phyloP scores from a whole-genome alignment of 1,140 invertebrate species.

The Drosophila tristis region DNA sequence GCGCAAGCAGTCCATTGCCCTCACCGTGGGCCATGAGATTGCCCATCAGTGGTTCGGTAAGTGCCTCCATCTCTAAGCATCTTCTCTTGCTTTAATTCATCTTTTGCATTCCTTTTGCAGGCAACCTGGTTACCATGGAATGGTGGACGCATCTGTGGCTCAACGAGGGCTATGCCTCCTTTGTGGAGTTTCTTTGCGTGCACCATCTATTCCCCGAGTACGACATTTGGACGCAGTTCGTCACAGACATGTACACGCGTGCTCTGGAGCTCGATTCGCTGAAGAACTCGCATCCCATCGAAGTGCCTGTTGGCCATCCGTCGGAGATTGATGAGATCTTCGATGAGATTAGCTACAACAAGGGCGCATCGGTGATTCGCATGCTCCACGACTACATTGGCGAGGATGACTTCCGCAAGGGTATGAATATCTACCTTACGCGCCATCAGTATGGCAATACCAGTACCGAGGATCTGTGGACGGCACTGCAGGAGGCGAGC shows the following conservation, averaged over 20 bases:
- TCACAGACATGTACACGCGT: slow-evolving; percentile 91
- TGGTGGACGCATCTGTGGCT: slow-evolving; percentile 94
- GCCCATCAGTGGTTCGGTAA: slow-evolving; percentile 95
- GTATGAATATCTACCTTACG: slow-evolving; percentile 96
- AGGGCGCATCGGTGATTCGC: slow-evolving; percentile 96
- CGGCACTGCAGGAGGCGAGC: slow-evolving; percentile 93
- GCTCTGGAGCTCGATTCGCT: slow-evolving; percentile 95
- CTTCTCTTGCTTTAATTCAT: neutral
- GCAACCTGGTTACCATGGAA: slow-evolving; percentile 95
- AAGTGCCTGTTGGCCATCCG: slow-evolving; percentile 94
- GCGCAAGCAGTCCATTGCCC: slow-evolving; percentile 93
- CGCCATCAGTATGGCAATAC: slow-evolving; percentile 95
- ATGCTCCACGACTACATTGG: slow-evolving; percentile 99
- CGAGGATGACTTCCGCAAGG: slow-evolving; percentile 96
- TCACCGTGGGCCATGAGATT: slow-evolving; percentile 94
- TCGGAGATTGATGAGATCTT: slow-evolving; percentile 98
- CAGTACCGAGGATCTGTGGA: slow-evolving; percentile 97
- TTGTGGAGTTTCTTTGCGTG: slow-evolving; percentile 94
- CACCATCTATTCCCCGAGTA: slow-evolving; percentile 95
- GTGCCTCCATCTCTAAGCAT: neutral
- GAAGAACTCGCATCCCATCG: slow-evolving; percentile 95
- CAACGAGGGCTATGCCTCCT: slow-evolving; percentile 97
- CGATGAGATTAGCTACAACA: slow-evolving; percentile 97
- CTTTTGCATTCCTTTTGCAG: slow-evolving; percentile 27
- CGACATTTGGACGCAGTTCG: slow-evolving; percentile 97